phyloP scores from a whole-genome alignment of 2,113 vertebrate species.

The Petaurus breviceps region DNA sequence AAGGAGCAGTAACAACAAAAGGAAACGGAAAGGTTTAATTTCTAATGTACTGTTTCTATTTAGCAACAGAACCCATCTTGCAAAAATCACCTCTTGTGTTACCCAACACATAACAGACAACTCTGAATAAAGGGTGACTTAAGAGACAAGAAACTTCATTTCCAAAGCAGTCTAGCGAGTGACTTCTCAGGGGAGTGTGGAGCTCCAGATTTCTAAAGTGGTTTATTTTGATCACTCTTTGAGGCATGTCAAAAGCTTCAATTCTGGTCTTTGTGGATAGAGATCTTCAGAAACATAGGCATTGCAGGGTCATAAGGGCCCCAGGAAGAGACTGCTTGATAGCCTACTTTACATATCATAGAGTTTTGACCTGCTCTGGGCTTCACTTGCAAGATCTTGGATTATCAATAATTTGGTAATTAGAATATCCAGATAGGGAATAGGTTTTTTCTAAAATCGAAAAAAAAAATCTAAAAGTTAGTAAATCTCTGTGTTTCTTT shows the following conservation, averaged over 20 bases:
- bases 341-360: background rate
- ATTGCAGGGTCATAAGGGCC: background rate
- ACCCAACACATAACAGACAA: background rate
- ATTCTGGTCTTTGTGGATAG: background rate
- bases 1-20: background rate
- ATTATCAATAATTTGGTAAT: background rate
- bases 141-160: background rate
- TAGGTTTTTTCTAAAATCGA: background rate
- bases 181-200: background rate
- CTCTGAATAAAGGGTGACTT: background rate
- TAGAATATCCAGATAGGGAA: background rate
- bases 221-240: background rate
- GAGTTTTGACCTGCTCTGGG: background rate
- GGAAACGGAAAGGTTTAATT: background rate
- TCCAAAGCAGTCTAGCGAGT: background rate
- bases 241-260: background rate
- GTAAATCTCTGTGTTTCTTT: background rate
- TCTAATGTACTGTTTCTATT: background rate
- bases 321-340: background rate
- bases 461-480: background rate
- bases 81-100: background rate
- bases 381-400: background rate
- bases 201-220: background rate
- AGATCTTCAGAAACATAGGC: background rate
- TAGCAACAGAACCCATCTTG: background rate